phyloP scores from a whole-genome alignment of 2,113 vertebrate genomes.

The Lontra canadensis region DNA sequence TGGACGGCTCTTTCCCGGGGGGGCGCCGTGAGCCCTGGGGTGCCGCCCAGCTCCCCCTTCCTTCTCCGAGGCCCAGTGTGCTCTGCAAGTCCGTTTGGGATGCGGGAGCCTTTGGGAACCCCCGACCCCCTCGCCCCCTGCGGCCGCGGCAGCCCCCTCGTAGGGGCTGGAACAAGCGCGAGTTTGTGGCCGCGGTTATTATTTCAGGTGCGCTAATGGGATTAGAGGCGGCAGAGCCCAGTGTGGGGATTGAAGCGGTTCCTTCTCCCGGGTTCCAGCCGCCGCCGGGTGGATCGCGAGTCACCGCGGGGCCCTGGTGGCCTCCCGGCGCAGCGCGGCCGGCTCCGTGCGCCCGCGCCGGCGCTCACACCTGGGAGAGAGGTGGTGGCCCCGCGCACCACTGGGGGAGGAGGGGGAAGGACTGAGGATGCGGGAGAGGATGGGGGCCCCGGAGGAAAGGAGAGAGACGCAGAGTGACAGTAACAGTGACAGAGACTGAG shows the following conservation, averaged over 20 bases:
- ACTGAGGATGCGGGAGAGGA: no score
- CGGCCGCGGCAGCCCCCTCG: neutral
- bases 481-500: neutral
- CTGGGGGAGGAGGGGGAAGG: neutral
- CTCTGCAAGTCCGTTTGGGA: neutral
- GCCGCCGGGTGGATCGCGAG: constrained; percentile 54
- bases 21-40: neutral
- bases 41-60: neutral
- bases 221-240: constrained; percentile 78
- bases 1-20: neutral
- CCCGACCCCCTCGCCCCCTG: neutral
- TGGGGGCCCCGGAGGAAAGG: no score
- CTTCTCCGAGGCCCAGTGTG: neutral
- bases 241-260: constrained; percentile 60
- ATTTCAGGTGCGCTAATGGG: constrained; percentile 89
- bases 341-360: constrained; percentile 65
- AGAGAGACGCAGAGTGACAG: neutral
- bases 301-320: neutral
- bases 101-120: neutral
- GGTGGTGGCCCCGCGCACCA: accelerated
- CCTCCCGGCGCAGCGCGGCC: neutral
- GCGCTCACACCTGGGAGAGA: constrained; percentile 79
- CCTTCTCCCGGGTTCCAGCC: constrained; percentile 58
- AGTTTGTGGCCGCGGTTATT: constrained; percentile 84
- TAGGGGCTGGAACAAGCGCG: neutral